Evolutionary conservation across 2,888 invertebrate species (phyloP).

Genomic region (Leptopilina drosophilae): DNA sequence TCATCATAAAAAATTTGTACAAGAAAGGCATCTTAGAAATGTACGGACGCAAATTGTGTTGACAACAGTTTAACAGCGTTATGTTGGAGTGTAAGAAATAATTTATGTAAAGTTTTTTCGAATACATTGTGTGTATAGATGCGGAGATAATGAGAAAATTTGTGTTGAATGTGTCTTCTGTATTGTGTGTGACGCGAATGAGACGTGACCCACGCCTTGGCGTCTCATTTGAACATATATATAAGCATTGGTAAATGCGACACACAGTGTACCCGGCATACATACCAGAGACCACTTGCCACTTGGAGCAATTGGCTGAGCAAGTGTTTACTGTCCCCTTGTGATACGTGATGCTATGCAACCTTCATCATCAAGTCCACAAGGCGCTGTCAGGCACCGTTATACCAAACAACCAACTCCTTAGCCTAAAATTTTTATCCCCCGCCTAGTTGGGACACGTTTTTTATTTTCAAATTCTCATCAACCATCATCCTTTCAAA

Average conservation of each 20-base stretch:
- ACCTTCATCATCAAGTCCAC: constrained; percentile 61
- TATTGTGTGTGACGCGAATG: constrained; percentile 51
- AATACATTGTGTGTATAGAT: background rate
- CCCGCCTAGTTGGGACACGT: too few relatives aligned
- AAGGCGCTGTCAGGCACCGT: constrained; percentile 59
- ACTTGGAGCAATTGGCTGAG: constrained; percentile 74
- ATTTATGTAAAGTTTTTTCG: background rate
- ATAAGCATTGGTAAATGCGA: constrained; percentile 57
- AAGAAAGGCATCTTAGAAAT: too few relatives aligned
- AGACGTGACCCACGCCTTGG: constrained; percentile 56
- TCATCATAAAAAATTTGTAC: too few relatives aligned
- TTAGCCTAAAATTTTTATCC: constrained; percentile 17
- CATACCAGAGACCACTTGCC: constrained; percentile 69
- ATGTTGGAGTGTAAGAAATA: too few relatives aligned
- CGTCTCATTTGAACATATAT: constrained; percentile 46
- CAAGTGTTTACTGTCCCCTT: constrained; percentile 76
- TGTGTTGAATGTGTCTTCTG: constrained; percentile 8
- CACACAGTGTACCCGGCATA: constrained; percentile 58
- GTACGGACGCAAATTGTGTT: too few relatives aligned
- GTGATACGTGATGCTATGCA: constrained; percentile 74
- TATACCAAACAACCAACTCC: constrained; percentile 42
- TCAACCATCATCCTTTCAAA: too few relatives aligned
- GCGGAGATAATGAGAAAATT: constrained; percentile 5
- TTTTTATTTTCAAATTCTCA: too few relatives aligned
- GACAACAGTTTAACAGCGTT: too few relatives aligned